phyloP scores from a whole-genome alignment of 2,888 invertebrate genomes.

The Eremobia ochroleuca region DNA sequence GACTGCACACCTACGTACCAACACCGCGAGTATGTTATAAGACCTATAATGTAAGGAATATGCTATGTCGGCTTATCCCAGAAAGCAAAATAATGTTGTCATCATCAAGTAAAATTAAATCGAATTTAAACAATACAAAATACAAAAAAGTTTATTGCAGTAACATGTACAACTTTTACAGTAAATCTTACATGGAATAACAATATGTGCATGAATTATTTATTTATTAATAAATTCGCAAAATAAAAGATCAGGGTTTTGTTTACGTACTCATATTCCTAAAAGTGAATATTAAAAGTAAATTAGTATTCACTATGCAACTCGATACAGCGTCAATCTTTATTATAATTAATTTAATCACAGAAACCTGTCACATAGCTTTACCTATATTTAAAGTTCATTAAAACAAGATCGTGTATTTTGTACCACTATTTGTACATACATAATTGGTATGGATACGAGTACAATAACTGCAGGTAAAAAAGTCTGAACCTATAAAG shows the following conservation, averaged over 20 bases:
- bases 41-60: constrained; percentile 51
- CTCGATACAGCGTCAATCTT: background rate
- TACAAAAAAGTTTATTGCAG: too few relatives aligned
- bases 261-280: constrained; percentile 9
- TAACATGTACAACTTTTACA: too few relatives aligned
- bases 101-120: background rate
- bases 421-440: background rate
- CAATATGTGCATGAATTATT: constrained; percentile 20
- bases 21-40: constrained; percentile 57
- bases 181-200: too few relatives aligned
- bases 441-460: constrained; percentile 5
- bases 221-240: background rate
- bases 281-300: background rate
- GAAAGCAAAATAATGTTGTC: background rate
- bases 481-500: constrained; percentile 25
- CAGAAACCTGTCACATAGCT: constrained; percentile 4
- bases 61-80: constrained; percentile 42
- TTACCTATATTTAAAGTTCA: constrained; percentile 5
- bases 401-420: background rate
- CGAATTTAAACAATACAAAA: background rate
- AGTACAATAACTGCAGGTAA: constrained; percentile 20
- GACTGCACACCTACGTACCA: constrained; percentile 75
- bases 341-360: constrained; percentile 15
- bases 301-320: constrained; percentile 18
- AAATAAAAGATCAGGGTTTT: constrained; percentile 26